phyloP scores from a whole-genome alignment of 1,140 invertebrate species.

The Caenorhabditis latens region DNA sequence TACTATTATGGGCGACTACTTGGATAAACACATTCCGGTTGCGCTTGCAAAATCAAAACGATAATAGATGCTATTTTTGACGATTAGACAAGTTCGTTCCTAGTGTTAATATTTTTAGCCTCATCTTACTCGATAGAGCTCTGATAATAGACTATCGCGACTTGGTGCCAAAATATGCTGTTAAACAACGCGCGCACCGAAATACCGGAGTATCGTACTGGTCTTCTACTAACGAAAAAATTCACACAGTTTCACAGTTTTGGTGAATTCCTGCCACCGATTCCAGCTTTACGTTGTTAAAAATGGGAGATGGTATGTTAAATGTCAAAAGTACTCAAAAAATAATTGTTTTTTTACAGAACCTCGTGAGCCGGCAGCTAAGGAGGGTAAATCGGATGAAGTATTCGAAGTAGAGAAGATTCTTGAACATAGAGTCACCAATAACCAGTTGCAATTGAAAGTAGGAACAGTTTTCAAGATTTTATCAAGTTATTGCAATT shows the following conservation, averaged over 20 bases:
- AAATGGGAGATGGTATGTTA: not conserved
- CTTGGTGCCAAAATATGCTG: too few relatives aligned
- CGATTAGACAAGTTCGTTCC: too few relatives aligned
- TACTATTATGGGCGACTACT: not conserved
- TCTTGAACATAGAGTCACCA: not conserved
- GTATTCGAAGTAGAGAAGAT: conserved; percentile 31
- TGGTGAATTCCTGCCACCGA: too few relatives aligned
- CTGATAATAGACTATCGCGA: too few relatives aligned
- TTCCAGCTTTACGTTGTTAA: not conserved
- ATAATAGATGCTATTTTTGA: too few relatives aligned
- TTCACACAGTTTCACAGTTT: too few relatives aligned
- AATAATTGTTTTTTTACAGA: not conserved
- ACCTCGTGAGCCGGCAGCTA: not conserved
- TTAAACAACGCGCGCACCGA: not conserved
- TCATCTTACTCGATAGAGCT: too few relatives aligned
- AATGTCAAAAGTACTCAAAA: not conserved
- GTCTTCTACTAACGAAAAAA: not conserved
- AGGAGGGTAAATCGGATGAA: conserved; percentile 31
- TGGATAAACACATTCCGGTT: too few relatives aligned
- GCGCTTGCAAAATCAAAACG: not conserved
- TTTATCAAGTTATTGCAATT: not conserved
- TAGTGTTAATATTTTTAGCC: too few relatives aligned
- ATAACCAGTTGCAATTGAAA: not conserved
- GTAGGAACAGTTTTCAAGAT: not conserved
- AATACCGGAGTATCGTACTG: not conserved